Evolutionary conservation across 2,113 vertebrate genomes (phyloP).

Genomic region (Cynopterus brachyotis): DNA sequence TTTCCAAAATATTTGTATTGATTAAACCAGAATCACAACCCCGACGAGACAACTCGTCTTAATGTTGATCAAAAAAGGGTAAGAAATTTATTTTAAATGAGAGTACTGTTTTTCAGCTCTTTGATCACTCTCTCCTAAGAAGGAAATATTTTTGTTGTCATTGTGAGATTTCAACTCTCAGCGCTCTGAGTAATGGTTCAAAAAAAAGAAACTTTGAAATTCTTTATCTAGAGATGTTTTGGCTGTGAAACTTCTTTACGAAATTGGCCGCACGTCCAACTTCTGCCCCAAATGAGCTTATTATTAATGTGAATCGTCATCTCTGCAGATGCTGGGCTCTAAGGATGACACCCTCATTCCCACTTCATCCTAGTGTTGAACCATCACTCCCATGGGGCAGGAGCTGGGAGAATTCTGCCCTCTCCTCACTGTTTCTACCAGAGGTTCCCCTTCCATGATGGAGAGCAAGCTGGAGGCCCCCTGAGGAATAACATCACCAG

Average conservation of each 20-base stretch:
- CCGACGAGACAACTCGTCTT: not conserved
- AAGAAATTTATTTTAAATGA: not conserved
- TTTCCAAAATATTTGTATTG: not conserved
- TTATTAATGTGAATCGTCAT: not conserved
- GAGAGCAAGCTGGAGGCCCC: not conserved
- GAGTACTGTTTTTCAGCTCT: not conserved
- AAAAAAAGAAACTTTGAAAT: not conserved
- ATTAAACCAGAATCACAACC: not conserved
- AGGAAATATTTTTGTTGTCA: constrained; percentile 27
- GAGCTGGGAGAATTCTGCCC: not conserved
- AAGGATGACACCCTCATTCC: not conserved
- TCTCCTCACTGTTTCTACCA: not conserved
- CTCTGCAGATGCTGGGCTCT: not conserved
- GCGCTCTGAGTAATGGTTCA: not conserved
- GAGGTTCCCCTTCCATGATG: not conserved
- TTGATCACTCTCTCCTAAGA: not conserved
- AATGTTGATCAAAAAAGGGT: not conserved
- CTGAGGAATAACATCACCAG: not conserved
- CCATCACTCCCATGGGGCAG: not conserved
- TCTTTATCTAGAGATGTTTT: not conserved
- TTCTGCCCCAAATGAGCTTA: not conserved
- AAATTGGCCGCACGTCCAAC: not conserved
- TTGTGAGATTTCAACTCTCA: constrained; percentile 2
- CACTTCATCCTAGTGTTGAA: not conserved
- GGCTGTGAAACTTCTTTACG: constrained; percentile 10